Conservation (phyloP, 2,888 invertebrate species). For the Patella pellucida region DNA sequence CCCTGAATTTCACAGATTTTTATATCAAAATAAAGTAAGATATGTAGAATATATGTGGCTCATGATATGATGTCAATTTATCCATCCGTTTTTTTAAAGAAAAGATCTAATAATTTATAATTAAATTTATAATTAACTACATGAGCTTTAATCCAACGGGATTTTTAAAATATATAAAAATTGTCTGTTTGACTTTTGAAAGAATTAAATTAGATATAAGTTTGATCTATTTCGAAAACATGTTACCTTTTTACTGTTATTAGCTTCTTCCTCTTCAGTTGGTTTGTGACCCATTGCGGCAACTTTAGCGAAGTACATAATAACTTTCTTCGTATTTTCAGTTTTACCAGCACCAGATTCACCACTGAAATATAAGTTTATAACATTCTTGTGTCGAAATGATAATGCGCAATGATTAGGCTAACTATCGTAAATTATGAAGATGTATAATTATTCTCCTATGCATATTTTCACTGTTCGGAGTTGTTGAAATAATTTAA, state of each 20-base stretch:
- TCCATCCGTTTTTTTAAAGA: too few species aligned
- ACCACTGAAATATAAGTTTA: constrained; percentile 76
- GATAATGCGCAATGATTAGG: not conserved
- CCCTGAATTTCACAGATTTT: constrained; percentile 31
- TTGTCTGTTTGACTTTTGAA: not conserved
- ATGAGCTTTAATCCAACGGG: too few species aligned
- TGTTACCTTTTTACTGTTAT: constrained; percentile 77
- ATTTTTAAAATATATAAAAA: too few species aligned
- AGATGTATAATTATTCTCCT: not conserved
- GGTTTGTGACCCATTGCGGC: constrained; percentile 79
- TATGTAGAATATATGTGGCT: too few species aligned
- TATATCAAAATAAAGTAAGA: too few species aligned
- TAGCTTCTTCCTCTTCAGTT: constrained; percentile 39
- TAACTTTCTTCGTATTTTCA: constrained; percentile 99
- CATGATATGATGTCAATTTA: too few species aligned
- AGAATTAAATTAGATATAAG: not conserved
- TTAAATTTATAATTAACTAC: too few species aligned
- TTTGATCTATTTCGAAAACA: not conserved
- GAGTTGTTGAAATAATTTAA: too few species aligned
- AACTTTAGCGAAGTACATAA: constrained; percentile 88
- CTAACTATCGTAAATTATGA: too few species aligned
- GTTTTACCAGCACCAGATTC: constrained; percentile 99
- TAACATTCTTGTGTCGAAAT: not conserved
- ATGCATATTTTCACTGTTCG: too few species aligned
- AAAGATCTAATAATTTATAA: too few species aligned